These are phyloP conservation scores for Lycophotia porphyrea DNA, from an alignment of 2,888 invertebrate genomes.

Conservation along the genomic window DNA sequence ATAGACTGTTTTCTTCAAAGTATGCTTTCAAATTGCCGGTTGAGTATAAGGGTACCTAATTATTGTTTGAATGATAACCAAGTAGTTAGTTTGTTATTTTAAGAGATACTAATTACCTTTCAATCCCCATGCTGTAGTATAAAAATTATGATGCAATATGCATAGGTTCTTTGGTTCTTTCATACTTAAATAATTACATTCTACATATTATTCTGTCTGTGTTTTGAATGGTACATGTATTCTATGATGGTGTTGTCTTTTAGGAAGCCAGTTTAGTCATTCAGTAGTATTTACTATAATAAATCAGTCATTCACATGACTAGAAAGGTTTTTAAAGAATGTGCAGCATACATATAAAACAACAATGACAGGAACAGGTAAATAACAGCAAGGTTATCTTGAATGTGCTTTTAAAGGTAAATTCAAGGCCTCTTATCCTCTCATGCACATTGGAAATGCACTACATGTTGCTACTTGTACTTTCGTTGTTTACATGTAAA, in stretches of 20 bases:
- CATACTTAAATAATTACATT: neutral
- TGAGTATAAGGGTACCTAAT: neutral
- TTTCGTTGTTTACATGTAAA: constrained; percentile 16
- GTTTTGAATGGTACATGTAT: constrained; percentile 7
- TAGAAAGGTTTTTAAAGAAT: neutral
- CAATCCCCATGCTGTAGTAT: neutral
- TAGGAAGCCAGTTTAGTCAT: neutral
- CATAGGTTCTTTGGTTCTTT: neutral
- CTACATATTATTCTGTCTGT: neutral
- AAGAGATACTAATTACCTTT: neutral
- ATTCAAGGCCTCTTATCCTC: constrained; percentile 34
- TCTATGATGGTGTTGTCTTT: neutral
- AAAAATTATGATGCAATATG: neutral
- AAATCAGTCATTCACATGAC: neutral
- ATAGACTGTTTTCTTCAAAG: neutral
- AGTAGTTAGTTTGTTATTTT: neutral
- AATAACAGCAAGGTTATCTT: constrained; percentile 50
- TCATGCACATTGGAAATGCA: constrained; percentile 23
- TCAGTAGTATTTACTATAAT: neutral
- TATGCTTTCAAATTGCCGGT: neutral
- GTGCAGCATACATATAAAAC: constrained; percentile 41
- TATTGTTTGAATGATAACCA: neutral
- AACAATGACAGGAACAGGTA: constrained; percentile 35
- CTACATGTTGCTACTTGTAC: neutral
- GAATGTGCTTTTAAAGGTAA: constrained; percentile 11